Conservation (phyloP, 30 jellyfish, hydroid and myxozoan genomes). For the Catostylus mosaicus region DNA sequence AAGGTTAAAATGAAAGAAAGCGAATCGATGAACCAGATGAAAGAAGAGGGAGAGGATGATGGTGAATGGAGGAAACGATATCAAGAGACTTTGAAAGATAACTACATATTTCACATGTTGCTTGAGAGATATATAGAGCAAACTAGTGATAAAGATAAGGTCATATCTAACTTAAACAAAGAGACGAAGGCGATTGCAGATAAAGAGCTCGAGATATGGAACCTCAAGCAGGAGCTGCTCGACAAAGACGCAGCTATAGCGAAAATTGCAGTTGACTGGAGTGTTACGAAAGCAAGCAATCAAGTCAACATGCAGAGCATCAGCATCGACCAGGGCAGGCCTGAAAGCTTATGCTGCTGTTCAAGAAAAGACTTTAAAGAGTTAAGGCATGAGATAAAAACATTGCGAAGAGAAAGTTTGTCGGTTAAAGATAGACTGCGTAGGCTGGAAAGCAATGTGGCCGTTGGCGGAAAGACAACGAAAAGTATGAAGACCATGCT, state of each 20-base stretch:
- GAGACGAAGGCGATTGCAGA: conserved; percentile 6
- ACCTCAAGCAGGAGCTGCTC: conserved; percentile 17
- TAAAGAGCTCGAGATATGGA: conserved; percentile 25
- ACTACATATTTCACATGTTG: background rate
- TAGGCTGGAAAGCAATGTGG: background rate
- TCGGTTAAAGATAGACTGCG: background rate
- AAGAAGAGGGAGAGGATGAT: background rate
- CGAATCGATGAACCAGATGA: background rate
- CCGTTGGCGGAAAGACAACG: background rate
- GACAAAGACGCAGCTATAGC: conserved; percentile 18
- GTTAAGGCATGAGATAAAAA: background rate
- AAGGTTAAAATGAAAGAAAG: background rate
- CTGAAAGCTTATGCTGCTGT: background rate
- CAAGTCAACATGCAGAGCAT: background rate
- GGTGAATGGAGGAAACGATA: background rate
- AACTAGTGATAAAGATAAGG: background rate
- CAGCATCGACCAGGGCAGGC: background rate
- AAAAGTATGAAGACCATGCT: background rate
- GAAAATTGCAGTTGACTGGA: background rate
- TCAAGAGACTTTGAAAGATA: background rate
- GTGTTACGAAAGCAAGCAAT: background rate
- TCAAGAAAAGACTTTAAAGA: background rate
- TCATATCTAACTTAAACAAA: background rate
- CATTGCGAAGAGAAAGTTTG: background rate
- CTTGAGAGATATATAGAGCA: conserved; percentile 3